Percentiles rank a stretch among this genome's conserved stretches.
phyloP scores from a whole-genome alignment of 2,888 invertebrate genomes.

The Litoditis marina region DNA sequence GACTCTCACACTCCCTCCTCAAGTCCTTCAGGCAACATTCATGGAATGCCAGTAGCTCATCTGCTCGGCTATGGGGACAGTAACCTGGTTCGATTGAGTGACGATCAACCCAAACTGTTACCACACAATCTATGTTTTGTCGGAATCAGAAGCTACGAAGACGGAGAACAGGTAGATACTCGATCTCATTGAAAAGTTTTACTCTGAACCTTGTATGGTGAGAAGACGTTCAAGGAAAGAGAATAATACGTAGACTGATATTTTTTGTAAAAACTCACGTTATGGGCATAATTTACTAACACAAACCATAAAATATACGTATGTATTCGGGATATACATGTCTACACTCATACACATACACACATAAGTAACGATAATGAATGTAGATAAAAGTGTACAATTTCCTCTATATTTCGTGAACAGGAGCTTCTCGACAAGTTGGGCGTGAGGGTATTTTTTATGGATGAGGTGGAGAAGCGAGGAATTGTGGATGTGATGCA shows the following conservation, averaged over 20 bases:
- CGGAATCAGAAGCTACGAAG: conserved; percentile 51
- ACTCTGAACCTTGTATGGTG: no score
- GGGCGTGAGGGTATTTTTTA: conserved; percentile 53
- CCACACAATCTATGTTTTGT: conserved; percentile 51
- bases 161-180: conserved; percentile 43
- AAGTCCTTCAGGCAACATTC: conserved; percentile 50
- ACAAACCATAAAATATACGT: no score
- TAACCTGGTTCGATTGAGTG: conserved; percentile 33
- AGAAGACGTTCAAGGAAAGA: no score
- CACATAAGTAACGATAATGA: not conserved
- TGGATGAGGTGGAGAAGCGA: conserved; percentile 45
- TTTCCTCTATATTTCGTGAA: not conserved
- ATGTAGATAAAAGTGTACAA: not conserved
- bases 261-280: no score
- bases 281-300: no score
- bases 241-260: no score
- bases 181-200: not conserved
- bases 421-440: conserved; percentile 47
- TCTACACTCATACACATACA: not conserved
- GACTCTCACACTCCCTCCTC: conserved; percentile 51
- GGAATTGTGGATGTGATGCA: conserved; percentile 49
- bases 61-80: conserved; percentile 50
- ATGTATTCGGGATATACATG: not conserved
- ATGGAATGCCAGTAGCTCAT: conserved; percentile 57
- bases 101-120: conserved; percentile 43